These are phyloP conservation scores for Pandemis corylana DNA, from an alignment of 2,888 invertebrate species.

Conservation along the genomic window DNA sequence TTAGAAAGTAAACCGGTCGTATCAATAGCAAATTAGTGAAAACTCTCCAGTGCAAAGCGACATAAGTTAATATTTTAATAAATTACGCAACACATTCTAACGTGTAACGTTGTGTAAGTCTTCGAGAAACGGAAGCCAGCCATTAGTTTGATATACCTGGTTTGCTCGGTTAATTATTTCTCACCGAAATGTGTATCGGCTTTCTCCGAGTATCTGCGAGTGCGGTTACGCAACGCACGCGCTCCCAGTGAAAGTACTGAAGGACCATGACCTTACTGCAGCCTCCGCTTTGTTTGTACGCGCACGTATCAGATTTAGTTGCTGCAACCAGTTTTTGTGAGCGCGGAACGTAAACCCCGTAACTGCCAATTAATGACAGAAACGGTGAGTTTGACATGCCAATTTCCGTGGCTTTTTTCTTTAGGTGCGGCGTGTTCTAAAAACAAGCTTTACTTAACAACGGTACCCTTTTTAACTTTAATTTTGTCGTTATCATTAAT, in stretches of 20 bases:
- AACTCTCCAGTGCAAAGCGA: slow-evolving; percentile 20
- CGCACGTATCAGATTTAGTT: not conserved
- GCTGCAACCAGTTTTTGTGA: slow-evolving; percentile 3
- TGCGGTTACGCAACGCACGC: slow-evolving; percentile 34
- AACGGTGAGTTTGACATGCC: not conserved
- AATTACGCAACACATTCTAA: slow-evolving; percentile 33
- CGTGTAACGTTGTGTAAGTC: slow-evolving; percentile 61
- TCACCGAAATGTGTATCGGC: slow-evolving; percentile 73
- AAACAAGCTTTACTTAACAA: not conserved
- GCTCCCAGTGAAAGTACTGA: slow-evolving; percentile 42
- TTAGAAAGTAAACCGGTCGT: slow-evolving; percentile 37
- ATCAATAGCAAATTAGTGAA: slow-evolving; percentile 31
- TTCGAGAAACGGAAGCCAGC: slow-evolving; percentile 64
- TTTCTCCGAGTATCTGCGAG: slow-evolving; percentile 75
- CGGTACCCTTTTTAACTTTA: too few relatives aligned
- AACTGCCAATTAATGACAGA: not conserved
- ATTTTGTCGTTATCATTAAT: too few relatives aligned
- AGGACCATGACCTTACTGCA: slow-evolving; percentile 45
- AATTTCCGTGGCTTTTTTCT: not conserved
- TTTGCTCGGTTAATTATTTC: slow-evolving; percentile 69
- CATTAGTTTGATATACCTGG: slow-evolving; percentile 53
- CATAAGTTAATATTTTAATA: slow-evolving; percentile 31
- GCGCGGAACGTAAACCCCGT: not conserved
- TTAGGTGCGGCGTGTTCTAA: not conserved
- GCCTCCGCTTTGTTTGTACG: slow-evolving; percentile 41